Evolutionary conservation across 2,113 vertebrate species (phyloP).

Genomic region (Physeter macrocephalus): DNA sequence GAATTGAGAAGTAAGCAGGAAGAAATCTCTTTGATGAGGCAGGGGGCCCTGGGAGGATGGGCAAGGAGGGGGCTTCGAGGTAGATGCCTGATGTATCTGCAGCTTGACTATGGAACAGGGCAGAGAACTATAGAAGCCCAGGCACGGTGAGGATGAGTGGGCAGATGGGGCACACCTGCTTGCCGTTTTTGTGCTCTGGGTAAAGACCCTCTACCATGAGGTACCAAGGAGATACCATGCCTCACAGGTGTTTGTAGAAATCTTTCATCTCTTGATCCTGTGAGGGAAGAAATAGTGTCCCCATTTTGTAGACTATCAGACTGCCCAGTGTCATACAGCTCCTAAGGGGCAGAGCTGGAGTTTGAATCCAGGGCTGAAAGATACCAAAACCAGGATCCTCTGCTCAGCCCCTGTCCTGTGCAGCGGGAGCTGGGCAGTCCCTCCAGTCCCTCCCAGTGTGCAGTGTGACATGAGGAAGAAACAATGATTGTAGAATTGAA

Average conservation of each 20-base stretch:
- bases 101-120: neutral
- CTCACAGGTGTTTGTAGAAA: neutral
- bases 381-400: neutral
- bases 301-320: neutral
- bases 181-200: neutral
- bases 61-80: neutral
- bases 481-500: neutral
- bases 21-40: neutral
- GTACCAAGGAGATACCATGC: neutral
- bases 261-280: neutral
- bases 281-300: neutral
- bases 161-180: neutral
- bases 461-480: neutral
- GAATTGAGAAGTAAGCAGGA: constrained; percentile 80
- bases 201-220: neutral
- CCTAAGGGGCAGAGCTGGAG: neutral
- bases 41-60: neutral
- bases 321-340: neutral
- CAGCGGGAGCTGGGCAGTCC: neutral
- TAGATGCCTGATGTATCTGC: neutral
- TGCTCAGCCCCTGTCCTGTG: neutral
- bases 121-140: neutral
- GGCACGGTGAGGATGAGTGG: neutral
- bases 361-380: neutral
- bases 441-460: neutral